A percentile compares a stretch with the other conserved stretches of the same genome.
phyloP scores from a whole-genome alignment of 2,797 vertebrate species.

The Anolis apletophallus region DNA sequence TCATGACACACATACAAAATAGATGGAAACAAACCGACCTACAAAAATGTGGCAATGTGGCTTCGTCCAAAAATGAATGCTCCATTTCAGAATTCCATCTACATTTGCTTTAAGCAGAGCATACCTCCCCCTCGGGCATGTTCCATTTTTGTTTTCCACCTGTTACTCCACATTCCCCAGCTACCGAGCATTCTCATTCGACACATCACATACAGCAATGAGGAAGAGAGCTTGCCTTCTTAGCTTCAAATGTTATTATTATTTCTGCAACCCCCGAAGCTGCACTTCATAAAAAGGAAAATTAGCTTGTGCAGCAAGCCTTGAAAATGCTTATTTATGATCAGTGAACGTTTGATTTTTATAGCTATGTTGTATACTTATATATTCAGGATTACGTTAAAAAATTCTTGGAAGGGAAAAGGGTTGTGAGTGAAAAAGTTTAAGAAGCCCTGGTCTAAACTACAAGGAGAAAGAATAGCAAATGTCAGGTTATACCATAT shows the following conservation, averaged over 20 bases:
- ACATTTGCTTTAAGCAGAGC: neutral
- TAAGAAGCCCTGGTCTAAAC: neutral
- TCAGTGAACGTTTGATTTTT: too few relatives aligned
- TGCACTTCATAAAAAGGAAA: too few relatives aligned
- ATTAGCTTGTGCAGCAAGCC: too few relatives aligned
- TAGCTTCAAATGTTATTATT: neutral
- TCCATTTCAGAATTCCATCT: neutral
- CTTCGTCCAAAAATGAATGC: neutral
- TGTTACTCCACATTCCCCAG: neutral
- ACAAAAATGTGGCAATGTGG: neutral
- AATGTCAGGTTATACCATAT: too few relatives aligned
- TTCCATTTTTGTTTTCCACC: neutral
- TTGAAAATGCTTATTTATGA: too few relatives aligned
- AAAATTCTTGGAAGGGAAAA: too few relatives aligned
- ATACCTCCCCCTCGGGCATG: neutral
- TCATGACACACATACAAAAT: neutral
- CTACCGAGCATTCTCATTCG: neutral
- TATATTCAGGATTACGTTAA: too few relatives aligned
- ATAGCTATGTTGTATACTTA: too few relatives aligned
- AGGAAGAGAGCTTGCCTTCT: neutral
- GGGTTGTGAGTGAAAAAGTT: too few relatives aligned
- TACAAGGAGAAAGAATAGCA: neutral
- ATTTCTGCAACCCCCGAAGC: neutral
- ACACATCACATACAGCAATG: neutral
- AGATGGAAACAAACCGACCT: neutral